Base-by-base conservation (phyloP, 2,888 invertebrate species). In the Drosophila rellima region DNA sequence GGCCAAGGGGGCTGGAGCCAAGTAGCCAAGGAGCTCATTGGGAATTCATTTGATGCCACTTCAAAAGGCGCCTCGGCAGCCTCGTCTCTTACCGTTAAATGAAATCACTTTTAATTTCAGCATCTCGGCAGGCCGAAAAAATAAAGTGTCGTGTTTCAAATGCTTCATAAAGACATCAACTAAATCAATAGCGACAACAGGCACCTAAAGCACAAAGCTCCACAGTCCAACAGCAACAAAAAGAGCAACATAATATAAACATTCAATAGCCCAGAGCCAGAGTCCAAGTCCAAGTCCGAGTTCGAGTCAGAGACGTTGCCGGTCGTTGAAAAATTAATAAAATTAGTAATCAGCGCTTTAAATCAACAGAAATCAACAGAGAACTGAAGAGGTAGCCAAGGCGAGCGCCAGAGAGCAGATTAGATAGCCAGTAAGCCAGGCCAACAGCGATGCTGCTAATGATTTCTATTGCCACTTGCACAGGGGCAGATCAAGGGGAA, bases 91-190 rank as follows among this genome's bases (percentile, higher is more conserved):
- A 86, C 90, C 86, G 86, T 90, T 90, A 89, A 87, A 78, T 79
- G 90, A 89, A 84, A 85, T 84, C 84, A 84, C 84, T 89, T 84
- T 89, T 89, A 82, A 89, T 85, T 89, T 84, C 88, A 62, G 50
- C 64, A 61, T 56, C 68, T 62, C 37, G 50, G 70, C 56, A 55
- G 60, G 51, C 68, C 64, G 51, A 63, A 73, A 77, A 73, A 74
- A 73, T 75, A 86, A 86, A 86, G 90, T 86, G 88, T 86, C 86
- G 80, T 90, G 69, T 86, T 86, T 86, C 86, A 86, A 90, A 90
- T 88, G 90, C 71, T 84, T 74, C 90, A 86, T 89, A 89, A 90
- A 86, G 86, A 86, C 90, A 89, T 86, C 86, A 90, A 82, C 88
- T 87, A 90, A 86, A 86, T 86, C 88, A 90, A 90, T 72, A 88